A percentile compares a stretch with the other conserved stretches of the same genome.
These are phyloP conservation scores for Chymomyza amoena DNA, from an alignment of 2,888 invertebrate species.

Conservation along the genomic window DNA sequence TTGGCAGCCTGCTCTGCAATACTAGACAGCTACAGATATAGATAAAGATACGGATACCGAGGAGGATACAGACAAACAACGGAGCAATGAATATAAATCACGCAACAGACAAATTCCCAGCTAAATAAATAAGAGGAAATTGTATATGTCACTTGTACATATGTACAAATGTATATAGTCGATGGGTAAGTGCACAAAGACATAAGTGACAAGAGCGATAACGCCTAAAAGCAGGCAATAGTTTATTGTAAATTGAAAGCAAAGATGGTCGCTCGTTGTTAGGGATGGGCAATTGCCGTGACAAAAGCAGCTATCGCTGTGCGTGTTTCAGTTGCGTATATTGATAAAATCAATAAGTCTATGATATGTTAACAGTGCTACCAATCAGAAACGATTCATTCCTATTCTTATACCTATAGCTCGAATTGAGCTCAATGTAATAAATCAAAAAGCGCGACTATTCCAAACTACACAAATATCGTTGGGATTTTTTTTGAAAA, in stretches of 20 bases:
- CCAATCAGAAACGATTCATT: too few species aligned
- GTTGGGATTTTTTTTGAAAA: too few species aligned
- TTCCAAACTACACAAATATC: too few species aligned
- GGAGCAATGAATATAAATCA: constrained; percentile 40
- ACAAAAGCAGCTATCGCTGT: neutral
- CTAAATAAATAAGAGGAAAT: constrained; percentile 42
- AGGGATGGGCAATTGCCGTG: neutral
- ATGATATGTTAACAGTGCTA: too few species aligned
- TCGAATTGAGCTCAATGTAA: too few species aligned
- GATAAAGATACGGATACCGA: neutral
- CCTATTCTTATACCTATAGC: too few species aligned
- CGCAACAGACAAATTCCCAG: constrained; percentile 52
- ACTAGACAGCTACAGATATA: neutral
- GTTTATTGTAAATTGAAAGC: neutral
- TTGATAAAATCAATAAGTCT: too few species aligned
- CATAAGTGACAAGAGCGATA: neutral
- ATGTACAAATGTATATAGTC: neutral
- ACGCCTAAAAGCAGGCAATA: constrained; percentile 3
- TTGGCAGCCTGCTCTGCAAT: neutral
- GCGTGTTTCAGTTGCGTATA: neutral
- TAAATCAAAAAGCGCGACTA: too few species aligned
- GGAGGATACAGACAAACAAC: neutral
- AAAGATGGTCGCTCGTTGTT: neutral
- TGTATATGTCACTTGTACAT: constrained; percentile 5
- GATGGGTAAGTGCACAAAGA: constrained; percentile 18